phyloP scores from a whole-genome alignment of 1,140 invertebrate genomes.

The Phymorhynchus buccinoides region DNA sequence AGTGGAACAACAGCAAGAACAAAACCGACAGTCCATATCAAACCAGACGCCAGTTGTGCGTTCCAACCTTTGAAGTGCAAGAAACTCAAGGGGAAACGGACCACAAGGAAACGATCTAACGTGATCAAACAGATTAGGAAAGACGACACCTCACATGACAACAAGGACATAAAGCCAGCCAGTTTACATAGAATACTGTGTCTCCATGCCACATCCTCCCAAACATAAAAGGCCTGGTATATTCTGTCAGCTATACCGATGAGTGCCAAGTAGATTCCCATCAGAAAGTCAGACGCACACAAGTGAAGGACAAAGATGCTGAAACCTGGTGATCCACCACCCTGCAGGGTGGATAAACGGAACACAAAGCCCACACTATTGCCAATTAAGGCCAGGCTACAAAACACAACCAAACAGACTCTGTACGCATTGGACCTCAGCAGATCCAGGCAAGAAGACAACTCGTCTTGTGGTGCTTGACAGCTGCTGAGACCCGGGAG shows the following conservation, averaged over 20 bases:
- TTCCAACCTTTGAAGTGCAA: background rate
- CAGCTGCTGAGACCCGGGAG: conserved; percentile 41
- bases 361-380: background rate
- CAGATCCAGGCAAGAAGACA: conserved; percentile 2
- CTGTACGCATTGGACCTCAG: background rate
- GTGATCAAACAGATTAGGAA: background rate
- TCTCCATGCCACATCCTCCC: background rate
- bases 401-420: background rate
- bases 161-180: background rate
- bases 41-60: background rate
- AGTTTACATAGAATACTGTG: background rate
- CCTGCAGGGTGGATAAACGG: background rate
- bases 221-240: background rate
- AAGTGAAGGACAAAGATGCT: background rate
- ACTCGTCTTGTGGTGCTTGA: conserved; percentile 24
- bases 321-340: background rate
- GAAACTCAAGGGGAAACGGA: background rate
- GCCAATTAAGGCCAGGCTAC: background rate
- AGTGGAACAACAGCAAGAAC: background rate
- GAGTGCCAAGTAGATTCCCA: background rate
- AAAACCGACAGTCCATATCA: background rate
- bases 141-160: background rate
- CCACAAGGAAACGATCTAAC: background rate
- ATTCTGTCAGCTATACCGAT: background rate
- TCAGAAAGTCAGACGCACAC: conserved; percentile 1